Evolutionary conservation across 2,113 vertebrate species (phyloP).

Genomic region (Haplochromis burtoni): DNA sequence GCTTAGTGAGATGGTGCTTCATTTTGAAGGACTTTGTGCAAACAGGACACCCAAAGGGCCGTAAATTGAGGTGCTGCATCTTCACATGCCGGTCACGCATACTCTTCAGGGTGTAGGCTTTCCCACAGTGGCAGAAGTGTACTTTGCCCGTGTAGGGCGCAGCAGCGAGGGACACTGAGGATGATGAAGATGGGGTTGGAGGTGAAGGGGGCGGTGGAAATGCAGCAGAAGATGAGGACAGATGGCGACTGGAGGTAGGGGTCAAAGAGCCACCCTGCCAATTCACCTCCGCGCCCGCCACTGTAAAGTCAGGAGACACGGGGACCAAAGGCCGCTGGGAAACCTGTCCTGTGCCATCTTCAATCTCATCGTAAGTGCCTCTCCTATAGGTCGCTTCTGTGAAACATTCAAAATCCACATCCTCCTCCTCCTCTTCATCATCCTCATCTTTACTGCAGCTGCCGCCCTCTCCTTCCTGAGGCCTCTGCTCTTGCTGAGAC

Average conservation of each 20-base stretch:
- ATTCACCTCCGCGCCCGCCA: constrained; percentile 37
- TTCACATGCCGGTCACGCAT: constrained; percentile 79
- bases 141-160: constrained; percentile 67
- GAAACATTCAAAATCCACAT: constrained; percentile 56
- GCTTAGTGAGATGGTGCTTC: constrained; percentile 79
- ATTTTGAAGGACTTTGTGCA: constrained; percentile 79
- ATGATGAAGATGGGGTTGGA: constrained; percentile 63
- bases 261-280: constrained; percentile 44
- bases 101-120: constrained; percentile 77
- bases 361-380: constrained; percentile 70
- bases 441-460: constrained; percentile 31
- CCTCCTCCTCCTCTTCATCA: constrained; percentile 49
- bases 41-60: constrained; percentile 74
- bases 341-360: constrained; percentile 70
- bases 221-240: constrained; percentile 33
- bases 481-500: constrained; percentile 43
- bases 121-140: constrained; percentile 78
- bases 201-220: constrained; percentile 48
- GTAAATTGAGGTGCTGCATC: constrained; percentile 78
- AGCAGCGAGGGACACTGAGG: constrained; percentile 57
- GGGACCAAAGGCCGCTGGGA: constrained; percentile 69
- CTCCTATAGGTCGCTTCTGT: constrained; percentile 34
- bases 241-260: constrained; percentile 34
- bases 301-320: constrained; percentile 57
- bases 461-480: constrained; percentile 1